These are phyloP conservation scores for Dasyornis broadbenti DNA, from an alignment of 2,113 vertebrate species.

Conservation along the genomic window DNA sequence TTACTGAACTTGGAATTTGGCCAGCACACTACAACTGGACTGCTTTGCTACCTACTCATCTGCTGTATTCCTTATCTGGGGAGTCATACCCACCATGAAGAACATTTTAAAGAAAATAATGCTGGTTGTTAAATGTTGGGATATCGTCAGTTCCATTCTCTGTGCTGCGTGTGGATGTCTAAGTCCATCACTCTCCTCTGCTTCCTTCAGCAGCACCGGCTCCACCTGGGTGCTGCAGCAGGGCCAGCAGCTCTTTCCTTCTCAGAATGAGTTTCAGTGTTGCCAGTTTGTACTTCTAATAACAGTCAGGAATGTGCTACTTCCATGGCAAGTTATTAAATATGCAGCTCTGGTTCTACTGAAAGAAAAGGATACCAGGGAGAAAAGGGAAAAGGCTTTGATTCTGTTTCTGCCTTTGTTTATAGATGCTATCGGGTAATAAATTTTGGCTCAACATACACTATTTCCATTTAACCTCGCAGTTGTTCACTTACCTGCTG, in stretches of 20 bases:
- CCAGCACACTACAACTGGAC: neutral
- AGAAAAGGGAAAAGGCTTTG: neutral
- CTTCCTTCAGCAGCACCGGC: neutral
- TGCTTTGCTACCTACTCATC: neutral
- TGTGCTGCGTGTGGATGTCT: accelerated
- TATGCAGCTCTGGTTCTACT: neutral
- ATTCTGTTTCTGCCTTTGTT: neutral
- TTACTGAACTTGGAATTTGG: neutral
- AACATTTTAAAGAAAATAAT: neutral
- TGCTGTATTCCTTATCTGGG: neutral
- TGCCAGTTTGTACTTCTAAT: neutral
- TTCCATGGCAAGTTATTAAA: neutral
- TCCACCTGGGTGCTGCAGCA: neutral
- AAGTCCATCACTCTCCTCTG: neutral
- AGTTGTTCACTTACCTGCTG: neutral
- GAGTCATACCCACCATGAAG: neutral
- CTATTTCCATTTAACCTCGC: neutral
- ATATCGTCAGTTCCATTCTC: neutral
- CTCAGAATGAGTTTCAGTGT: neutral
- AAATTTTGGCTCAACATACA: neutral
- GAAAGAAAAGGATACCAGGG: neutral
- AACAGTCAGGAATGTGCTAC: neutral
- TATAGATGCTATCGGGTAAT: neutral
- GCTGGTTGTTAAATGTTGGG: neutral
- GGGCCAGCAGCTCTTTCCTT: neutral